Evolutionary conservation across 1,140 invertebrate genomes (phyloP).

Genomic region (Drosophila ambigua): DNA sequence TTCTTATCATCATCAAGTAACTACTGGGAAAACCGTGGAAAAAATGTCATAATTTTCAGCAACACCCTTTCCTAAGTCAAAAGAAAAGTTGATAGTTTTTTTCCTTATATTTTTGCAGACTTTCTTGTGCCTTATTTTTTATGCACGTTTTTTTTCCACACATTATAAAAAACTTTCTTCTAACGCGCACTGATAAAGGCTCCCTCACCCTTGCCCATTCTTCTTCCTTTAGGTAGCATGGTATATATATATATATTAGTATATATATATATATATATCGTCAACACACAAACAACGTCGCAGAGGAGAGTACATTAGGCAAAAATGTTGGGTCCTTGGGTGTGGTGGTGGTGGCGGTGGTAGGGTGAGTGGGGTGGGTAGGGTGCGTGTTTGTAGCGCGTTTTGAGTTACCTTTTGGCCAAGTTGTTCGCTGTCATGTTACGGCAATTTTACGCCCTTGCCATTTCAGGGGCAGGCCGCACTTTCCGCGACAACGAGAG

Average conservation of each 20-base stretch:
- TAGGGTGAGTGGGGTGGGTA: conserved; percentile 9
- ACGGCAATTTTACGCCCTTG: conserved; percentile 81
- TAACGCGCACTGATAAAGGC: conserved; percentile 58
- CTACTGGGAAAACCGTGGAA: not conserved
- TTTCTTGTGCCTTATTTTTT: conserved; percentile 6
- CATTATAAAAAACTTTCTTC: conserved; percentile 73
- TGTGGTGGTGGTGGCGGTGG: conserved; percentile 3
- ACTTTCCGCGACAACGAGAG: conserved; percentile 19
- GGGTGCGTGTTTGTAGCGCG: conserved; percentile 69
- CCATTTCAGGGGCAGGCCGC: conserved; percentile 66
- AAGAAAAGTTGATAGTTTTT: conserved; percentile 61
- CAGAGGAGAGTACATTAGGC: conserved; percentile 66
- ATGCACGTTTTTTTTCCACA: conserved; percentile 67
- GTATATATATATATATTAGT: conserved; percentile 23
- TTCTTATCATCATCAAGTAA: too few relatives aligned
- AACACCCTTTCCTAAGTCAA: conserved; percentile 46
- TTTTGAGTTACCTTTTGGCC: conserved; percentile 77
- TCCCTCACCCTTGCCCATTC: not conserved
- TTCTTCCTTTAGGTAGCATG: not conserved
- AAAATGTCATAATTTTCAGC: conserved; percentile 4
- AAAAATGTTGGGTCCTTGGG: conserved; percentile 41
- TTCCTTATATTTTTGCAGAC: conserved; percentile 9
- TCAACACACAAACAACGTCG: conserved; percentile 63
- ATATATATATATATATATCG: conserved; percentile 22
- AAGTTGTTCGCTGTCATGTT: conserved; percentile 81